Conservation (phyloP, 37 sponge, comb jelly and placozoan genomes). For the Chondrosia reniformis region DNA sequence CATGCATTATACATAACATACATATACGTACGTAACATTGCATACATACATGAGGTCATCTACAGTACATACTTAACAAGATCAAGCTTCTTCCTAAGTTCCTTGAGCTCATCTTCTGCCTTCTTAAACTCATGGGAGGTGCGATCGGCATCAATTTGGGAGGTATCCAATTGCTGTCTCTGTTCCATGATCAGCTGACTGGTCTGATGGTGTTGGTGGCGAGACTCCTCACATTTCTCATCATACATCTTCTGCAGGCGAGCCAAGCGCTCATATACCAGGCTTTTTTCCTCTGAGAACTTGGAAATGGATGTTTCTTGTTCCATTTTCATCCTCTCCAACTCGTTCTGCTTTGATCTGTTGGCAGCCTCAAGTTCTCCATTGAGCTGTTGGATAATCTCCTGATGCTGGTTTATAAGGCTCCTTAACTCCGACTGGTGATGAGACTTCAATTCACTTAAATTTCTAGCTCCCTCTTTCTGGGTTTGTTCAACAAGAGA, state of each 20-base stretch:
- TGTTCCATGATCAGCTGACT: slow-evolving; percentile 12
- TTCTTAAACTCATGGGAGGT: slow-evolving; percentile 29
- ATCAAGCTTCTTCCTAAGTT: slow-evolving; percentile 41
- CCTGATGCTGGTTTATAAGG: slow-evolving; percentile 18
- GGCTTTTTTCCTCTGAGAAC: slow-evolving; percentile 26
- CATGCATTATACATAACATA: too few relatives aligned
- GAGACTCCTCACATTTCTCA: slow-evolving; percentile 37
- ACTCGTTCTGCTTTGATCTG: slow-evolving; percentile 10
- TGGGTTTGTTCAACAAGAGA: neutral
- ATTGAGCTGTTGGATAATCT: slow-evolving; percentile 21
- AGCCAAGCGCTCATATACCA: slow-evolving; percentile 2
- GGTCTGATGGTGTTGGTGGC: slow-evolving; percentile 33
- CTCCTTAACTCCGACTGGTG: slow-evolving; percentile 13
- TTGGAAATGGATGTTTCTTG: neutral
- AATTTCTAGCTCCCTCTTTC: neutral
- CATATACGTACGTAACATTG: neutral
- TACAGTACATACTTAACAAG: slow-evolving; percentile 22
- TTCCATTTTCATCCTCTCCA: neutral
- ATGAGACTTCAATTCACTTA: neutral
- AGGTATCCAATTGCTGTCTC: slow-evolving; percentile 37
- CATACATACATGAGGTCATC: neutral
- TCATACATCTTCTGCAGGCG: slow-evolving; percentile 35
- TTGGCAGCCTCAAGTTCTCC: slow-evolving; percentile 16
- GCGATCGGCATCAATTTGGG: slow-evolving; percentile 23
- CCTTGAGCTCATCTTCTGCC: slow-evolving; percentile 37